Evolutionary conservation across 2,113 vertebrate genomes (phyloP).

Genomic region (Lichenostomus cassidix): DNA sequence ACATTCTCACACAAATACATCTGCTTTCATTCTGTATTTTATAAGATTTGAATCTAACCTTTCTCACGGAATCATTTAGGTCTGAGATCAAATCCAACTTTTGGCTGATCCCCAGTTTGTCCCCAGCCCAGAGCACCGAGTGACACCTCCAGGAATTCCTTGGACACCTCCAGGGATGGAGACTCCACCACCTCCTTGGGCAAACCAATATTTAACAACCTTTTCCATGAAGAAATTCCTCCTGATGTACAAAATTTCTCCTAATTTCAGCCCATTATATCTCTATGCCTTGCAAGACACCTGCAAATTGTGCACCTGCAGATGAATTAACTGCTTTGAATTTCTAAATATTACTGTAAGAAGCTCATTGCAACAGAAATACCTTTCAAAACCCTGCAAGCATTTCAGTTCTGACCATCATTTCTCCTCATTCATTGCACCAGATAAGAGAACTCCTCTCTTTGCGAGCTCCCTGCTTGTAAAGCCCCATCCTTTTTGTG

Average conservation of each 20-base stretch:
- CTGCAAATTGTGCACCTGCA: background rate
- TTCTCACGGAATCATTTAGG: background rate
- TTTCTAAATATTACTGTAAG: background rate
- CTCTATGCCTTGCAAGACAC: background rate
- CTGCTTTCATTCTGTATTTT: background rate
- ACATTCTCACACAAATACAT: rapidly evolving
- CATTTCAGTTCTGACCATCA: background rate
- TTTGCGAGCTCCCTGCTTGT: background rate
- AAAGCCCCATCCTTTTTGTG: background rate
- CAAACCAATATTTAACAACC: background rate
- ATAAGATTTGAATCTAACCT: background rate
- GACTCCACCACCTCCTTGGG: background rate
- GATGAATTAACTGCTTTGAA: background rate
- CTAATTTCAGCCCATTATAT: background rate
- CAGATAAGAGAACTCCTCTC: background rate
- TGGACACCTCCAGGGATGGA: background rate
- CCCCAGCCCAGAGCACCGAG: background rate
- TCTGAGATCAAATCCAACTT: background rate
- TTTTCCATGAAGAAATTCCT: background rate
- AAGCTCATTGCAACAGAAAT: background rate
- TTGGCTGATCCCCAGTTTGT: background rate
- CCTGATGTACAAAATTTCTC: background rate
- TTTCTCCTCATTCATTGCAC: background rate
- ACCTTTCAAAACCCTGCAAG: background rate
- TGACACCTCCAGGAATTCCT: rapidly evolving